A percentile compares a stretch with the other conserved stretches of the same genome.
Conservation (phyloP, 2,113 vertebrate species). For the Callocephalon fimbriatum region DNA sequence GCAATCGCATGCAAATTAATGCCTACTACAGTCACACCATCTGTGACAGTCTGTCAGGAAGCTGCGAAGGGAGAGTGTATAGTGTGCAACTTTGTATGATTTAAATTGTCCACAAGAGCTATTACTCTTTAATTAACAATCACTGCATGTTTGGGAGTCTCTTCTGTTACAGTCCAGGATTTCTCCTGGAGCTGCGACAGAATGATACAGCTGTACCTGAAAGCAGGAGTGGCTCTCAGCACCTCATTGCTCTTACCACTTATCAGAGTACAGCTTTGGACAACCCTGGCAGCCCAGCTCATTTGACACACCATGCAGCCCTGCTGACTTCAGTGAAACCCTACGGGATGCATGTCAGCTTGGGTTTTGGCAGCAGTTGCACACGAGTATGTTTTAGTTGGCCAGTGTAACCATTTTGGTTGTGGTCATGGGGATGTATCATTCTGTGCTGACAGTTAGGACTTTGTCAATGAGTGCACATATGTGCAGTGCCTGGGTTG, state of each 20-base stretch:
- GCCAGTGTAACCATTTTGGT: constrained; percentile 18
- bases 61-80: background rate
- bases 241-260: background rate
- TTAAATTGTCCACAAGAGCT: background rate
- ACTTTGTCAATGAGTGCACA: constrained; percentile 51
- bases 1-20: background rate
- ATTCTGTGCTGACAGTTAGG: background rate
- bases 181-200: background rate
- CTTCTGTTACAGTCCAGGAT: background rate
- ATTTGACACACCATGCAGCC: background rate
- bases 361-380: constrained; percentile 32
- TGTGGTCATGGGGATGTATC: background rate
- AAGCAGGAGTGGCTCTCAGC: background rate
- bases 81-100: background rate
- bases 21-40: background rate
- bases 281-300: constrained; percentile 21
- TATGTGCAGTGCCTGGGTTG: background rate
- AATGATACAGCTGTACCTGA: background rate
- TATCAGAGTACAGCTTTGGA: constrained; percentile 40
- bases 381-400: constrained; percentile 36
- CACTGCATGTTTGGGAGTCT: background rate
- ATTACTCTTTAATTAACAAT: background rate
- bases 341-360: constrained; percentile 6
- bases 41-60: background rate
- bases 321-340: constrained; percentile 23